These are phyloP conservation scores for Pangasianodon gigas DNA, from an alignment of 2,113 vertebrate genomes.

Conservation along the genomic window DNA sequence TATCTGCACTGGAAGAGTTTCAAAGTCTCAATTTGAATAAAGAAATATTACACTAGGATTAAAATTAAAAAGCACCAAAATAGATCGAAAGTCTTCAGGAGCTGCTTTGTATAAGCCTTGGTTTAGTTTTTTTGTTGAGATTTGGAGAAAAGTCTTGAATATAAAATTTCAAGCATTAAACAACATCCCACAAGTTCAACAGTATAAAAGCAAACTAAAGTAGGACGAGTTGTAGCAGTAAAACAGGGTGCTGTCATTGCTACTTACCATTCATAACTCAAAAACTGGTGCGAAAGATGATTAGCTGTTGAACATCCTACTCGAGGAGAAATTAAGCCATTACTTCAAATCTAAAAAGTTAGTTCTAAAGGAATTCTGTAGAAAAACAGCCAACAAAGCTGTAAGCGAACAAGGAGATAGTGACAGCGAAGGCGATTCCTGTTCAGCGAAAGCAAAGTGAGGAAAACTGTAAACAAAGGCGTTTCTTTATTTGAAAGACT, in stretches of 20 bases:
- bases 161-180: background rate
- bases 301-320: background rate
- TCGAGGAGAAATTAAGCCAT: background rate
- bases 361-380: background rate
- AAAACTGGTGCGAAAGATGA: background rate
- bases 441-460: background rate
- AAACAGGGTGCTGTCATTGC: background rate
- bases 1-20: background rate
- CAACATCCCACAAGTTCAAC: background rate
- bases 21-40: background rate
- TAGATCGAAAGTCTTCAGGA: background rate
- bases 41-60: background rate
- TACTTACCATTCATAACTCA: conserved; percentile 16
- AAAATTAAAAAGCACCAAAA: background rate
- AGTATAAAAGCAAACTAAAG: background rate
- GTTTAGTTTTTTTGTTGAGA: background rate
- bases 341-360: background rate
- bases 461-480: conserved; percentile 13
- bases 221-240: background rate
- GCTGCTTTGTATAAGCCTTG: background rate
- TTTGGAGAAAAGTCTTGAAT: background rate
- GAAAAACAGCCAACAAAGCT: background rate
- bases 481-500: conserved; percentile 19
- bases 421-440: background rate
- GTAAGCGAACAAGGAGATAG: background rate